Conservation (phyloP, 2,797 vertebrate genomes). For the Microtus obscurus region DNA sequence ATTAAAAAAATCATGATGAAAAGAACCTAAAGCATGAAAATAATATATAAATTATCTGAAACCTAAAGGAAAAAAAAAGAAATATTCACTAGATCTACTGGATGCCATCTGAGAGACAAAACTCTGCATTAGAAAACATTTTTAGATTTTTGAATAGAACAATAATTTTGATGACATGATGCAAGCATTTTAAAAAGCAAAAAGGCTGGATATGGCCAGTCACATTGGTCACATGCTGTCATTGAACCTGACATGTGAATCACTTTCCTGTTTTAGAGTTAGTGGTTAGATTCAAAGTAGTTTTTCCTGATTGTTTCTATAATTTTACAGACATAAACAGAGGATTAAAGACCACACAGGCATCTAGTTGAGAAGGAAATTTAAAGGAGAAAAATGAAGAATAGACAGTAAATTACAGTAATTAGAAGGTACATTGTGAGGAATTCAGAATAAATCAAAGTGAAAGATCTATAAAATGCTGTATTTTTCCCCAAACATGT, state of each 20-base stretch:
- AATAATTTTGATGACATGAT: slow-evolving; percentile 29
- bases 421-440: neutral
- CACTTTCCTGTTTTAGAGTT: neutral
- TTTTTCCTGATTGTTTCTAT: neutral
- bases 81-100: neutral
- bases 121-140: neutral
- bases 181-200: slow-evolving; percentile 14
- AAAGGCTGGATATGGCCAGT: neutral
- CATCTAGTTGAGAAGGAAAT: neutral
- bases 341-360: neutral
- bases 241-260: neutral
- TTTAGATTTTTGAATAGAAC: slow-evolving; percentile 50
- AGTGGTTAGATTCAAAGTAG: neutral
- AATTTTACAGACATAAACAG: neutral
- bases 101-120: neutral
- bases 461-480: neutral
- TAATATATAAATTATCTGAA: neutral
- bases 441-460: neutral
- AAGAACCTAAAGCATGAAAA: neutral
- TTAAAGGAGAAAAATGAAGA: neutral
- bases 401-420: neutral
- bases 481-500: neutral
- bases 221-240: neutral
- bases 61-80: neutral
- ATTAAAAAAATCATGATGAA: slow-evolving; percentile 22